Conservation (phyloP, 2,888 invertebrate species). For the Timema podura region DNA sequence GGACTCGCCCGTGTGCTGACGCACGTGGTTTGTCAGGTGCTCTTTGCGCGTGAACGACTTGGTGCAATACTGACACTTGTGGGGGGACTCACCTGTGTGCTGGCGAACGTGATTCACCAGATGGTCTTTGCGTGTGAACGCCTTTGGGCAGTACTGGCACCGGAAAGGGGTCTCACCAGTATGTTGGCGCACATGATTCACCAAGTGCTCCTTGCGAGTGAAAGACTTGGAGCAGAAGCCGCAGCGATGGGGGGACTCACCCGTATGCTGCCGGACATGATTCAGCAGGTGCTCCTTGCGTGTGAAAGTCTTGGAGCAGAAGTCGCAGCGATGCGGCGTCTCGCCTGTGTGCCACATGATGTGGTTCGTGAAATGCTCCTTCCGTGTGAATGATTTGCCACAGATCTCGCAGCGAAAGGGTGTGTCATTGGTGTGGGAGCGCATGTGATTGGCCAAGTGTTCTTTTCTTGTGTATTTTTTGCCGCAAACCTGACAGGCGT, state of each 20-base stretch:
- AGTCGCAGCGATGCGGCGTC: constrained; percentile 73
- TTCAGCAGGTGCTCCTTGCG: constrained; percentile 72
- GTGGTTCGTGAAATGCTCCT: constrained; percentile 87
- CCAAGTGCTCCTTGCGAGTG: constrained; percentile 39
- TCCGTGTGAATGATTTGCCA: constrained; percentile 75
- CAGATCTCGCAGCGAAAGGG: constrained; percentile 41
- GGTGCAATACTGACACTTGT: constrained; percentile 81
- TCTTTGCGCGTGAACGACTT: constrained; percentile 49
- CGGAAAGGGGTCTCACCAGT: constrained; percentile 71
- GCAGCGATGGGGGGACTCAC: constrained; percentile 36
- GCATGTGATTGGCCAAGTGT: constrained; percentile 40
- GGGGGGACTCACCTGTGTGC: constrained; percentile 78
- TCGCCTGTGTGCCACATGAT: constrained; percentile 86
- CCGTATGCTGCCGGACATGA: constrained; percentile 71
- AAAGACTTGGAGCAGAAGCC: constrained; percentile 39
- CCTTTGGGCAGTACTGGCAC: constrained; percentile 81
- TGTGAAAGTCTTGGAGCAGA: constrained; percentile 74
- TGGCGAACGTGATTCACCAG: constrained; percentile 81
- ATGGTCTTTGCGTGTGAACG: constrained; percentile 82
- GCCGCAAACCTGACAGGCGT: constrained; percentile 40
- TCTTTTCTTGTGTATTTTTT: constrained; percentile 43
- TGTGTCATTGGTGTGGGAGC: constrained; percentile 41
- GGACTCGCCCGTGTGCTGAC: constrained; percentile 84
- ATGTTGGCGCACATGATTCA: constrained; percentile 40
- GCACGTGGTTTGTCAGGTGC: constrained; percentile 79